These are phyloP conservation scores for Sarcophaga subvicina DNA, from an alignment of 2,888 invertebrate genomes.

Conservation along the genomic window DNA sequence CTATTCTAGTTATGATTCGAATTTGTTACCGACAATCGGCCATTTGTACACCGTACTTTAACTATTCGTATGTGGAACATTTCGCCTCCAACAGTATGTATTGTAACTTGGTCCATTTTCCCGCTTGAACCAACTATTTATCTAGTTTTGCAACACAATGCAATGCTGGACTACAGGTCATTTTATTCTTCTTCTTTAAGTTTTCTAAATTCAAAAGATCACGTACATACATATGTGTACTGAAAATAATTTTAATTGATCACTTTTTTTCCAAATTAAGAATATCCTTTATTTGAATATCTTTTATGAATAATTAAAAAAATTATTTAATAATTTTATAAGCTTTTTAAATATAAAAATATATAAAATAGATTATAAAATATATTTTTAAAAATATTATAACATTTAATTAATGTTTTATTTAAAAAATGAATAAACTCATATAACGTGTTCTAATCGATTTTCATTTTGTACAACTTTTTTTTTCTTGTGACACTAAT, in stretches of 20 bases:
- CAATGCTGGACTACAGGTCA: no score
- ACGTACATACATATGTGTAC: no score
- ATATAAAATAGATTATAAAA: neutral
- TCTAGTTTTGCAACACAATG: no score
- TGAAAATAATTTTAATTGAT: neutral
- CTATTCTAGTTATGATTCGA: no score
- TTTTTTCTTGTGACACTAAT: conserved; percentile 41
- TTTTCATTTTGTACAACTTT: conserved; percentile 67
- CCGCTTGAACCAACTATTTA: no score
- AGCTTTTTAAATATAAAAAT: conserved; percentile 44
- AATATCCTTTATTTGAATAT: neutral
- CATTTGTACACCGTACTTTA: no score
- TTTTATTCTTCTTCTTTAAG: neutral
- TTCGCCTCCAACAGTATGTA: no score
- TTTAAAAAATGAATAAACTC: neutral
- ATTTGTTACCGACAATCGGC: no score
- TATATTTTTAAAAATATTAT: neutral
- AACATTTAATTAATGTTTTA: conserved; percentile 25
- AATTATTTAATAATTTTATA: neutral
- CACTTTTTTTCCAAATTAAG: neutral
- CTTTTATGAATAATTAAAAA: neutral
- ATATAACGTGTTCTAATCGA: neutral
- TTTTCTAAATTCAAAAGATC: neutral
- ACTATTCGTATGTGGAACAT: no score
- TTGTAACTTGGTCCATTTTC: no score